Evolutionary conservation across 2,113 vertebrate genomes (phyloP).

Genomic region (Cottus gobio): DNA sequence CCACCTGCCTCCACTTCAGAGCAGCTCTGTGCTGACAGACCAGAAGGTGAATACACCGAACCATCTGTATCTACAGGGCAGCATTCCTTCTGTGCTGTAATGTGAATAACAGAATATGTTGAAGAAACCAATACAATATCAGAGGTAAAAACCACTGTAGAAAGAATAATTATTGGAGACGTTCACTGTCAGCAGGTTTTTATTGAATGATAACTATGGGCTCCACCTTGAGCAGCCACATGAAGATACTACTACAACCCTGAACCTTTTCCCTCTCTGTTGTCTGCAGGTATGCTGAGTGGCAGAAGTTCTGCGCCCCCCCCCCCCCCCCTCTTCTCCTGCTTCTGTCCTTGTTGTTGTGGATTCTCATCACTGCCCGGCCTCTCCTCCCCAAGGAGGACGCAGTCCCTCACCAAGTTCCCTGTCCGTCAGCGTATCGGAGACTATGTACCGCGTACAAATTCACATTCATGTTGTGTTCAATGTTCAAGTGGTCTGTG

Average conservation of each 20-base stretch:
- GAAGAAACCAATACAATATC: no score
- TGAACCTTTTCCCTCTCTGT: background rate
- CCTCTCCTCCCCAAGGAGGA: slow-evolving; percentile 24
- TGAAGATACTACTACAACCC: background rate
- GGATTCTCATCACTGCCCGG: slow-evolving; percentile 30
- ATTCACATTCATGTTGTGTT: slow-evolving; percentile 50
- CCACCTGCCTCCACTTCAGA: slow-evolving; percentile 83
- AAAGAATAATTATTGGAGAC: background rate
- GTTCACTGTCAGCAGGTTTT: no score
- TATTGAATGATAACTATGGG: no score
- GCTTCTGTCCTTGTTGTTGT: slow-evolving; percentile 37
- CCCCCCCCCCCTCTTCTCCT: background rate
- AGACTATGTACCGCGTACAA: slow-evolving; percentile 16
- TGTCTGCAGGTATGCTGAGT: slow-evolving; percentile 81
- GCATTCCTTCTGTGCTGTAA: background rate
- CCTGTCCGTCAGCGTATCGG: background rate
- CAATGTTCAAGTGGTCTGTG: slow-evolving; percentile 43
- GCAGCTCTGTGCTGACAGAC: slow-evolving; percentile 82
- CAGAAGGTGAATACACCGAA: slow-evolving; percentile 81
- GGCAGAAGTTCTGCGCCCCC: background rate
- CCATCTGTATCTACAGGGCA: background rate
- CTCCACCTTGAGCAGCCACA: background rate
- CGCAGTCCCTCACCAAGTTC: background rate
- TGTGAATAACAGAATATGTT: background rate
- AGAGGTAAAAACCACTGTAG: background rate